Evolutionary conservation across 2,888 invertebrate genomes (phyloP), one percentile per base, ranked within the genome.

Genomic region (Gnatocerus cornutus): DNA sequence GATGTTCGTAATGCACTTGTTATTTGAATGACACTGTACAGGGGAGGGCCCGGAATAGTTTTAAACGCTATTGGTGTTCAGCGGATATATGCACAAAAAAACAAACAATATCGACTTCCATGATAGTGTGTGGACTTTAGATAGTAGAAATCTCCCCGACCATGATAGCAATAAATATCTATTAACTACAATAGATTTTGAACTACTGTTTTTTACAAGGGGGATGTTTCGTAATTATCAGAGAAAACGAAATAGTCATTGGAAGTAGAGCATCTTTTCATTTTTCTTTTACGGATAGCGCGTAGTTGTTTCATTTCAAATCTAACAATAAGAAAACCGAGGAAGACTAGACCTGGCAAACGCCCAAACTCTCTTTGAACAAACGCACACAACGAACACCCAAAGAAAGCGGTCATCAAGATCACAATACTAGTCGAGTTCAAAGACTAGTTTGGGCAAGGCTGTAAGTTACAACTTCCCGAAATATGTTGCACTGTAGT

Each of bases 41-140:
- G 33, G 56, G 14, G 50, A 50, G 56, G 59, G 33, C 56, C 52
- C 59, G 37, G 66, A 16, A 37, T 67, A 67, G 66, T 43, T 59
- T 58, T 50, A 66, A 73, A 72, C 72, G 78, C 77, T 79, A 79
- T 82, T 76, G 81, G 77, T 81, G 79, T 82, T 82, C 79, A 81
- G 78, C 77, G 77, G 75, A 76, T 77, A 76, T 21, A 74, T 80
- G 80, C 81, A 82, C 80, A 82, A 82, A 56, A 73, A n/a, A n/a
- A n/a, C n/a, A n/a, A 78, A 76, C 73, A 77, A 77, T 78, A 79
- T 79, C 82, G 81, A 83, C 83, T 84, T 84, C 83, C 83, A 83
- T 78, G 73, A 75, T 79, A 77, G 73, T 74, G 71, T 74, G 73
- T 76, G 74, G 69, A 72, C 69, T 65, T 73, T 74, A 72, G 74